Evolutionary conservation across 2,113 vertebrate genomes (phyloP).

Genomic region (Dendrocopos noguchii): DNA sequence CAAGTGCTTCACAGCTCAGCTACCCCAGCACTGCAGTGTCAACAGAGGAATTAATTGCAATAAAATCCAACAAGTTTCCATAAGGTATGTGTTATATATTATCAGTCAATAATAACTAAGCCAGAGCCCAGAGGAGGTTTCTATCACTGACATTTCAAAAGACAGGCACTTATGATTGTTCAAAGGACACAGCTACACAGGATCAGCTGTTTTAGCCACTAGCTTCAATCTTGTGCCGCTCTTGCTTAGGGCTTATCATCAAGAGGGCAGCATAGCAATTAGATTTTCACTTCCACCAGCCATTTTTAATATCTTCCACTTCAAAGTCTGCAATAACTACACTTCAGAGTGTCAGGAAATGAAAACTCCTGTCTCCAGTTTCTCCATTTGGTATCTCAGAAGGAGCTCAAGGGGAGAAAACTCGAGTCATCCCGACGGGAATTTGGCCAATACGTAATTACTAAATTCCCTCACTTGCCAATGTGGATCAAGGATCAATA

Average conservation of each 20-base stretch:
- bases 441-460: constrained; percentile 25
- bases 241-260: background rate
- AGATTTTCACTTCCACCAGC: constrained; percentile 26
- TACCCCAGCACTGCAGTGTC: background rate
- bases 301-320: constrained; percentile 47
- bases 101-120: background rate
- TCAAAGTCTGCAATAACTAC: constrained; percentile 7
- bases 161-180: background rate
- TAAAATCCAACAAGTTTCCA: background rate
- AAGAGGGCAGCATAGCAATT: background rate
- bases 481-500: background rate
- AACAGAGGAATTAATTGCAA: background rate
- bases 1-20: background rate
- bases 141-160: background rate
- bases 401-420: constrained; percentile 34
- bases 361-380: constrained; percentile 32
- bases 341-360: constrained; percentile 35
- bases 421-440: background rate
- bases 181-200: background rate
- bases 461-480: background rate
- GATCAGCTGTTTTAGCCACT: background rate
- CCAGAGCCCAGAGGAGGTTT: background rate
- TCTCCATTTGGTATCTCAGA: constrained; percentile 37
- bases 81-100: background rate
- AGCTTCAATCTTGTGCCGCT: background rate